Evolutionary conservation across 2,797 vertebrate genomes (phyloP).

Genomic region (Fistularia commersonii): DNA sequence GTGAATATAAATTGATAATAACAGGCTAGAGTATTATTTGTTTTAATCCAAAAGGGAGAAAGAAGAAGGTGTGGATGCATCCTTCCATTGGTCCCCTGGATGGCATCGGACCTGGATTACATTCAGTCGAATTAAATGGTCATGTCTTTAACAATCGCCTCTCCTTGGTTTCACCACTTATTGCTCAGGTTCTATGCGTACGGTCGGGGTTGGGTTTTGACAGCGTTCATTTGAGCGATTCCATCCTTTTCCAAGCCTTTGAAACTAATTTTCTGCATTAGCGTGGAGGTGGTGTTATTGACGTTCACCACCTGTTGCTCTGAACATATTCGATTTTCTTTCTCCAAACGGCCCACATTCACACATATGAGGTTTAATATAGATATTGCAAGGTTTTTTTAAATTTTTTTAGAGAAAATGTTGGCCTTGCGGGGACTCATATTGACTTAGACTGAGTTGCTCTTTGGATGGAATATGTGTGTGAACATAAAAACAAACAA

Average conservation of each 20-base stretch:
- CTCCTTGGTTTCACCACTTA: slow-evolving; percentile 8
- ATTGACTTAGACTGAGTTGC: neutral
- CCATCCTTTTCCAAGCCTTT: neutral
- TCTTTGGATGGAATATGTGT: no score
- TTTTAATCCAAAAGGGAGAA: slow-evolving; percentile 5
- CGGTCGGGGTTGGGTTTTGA: neutral
- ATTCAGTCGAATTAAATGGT: slow-evolving; percentile 32
- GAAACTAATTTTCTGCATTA: neutral
- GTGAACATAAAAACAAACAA: no score
- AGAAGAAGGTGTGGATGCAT: slow-evolving; percentile 7
- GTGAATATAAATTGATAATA: slow-evolving; percentile 11
- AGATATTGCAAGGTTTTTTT: neutral
- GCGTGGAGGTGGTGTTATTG: neutral
- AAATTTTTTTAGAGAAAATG: slow-evolving; percentile 4
- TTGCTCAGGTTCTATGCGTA: slow-evolving; percentile 20
- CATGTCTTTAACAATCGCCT: slow-evolving; percentile 21
- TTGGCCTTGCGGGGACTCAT: neutral
- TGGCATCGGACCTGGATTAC: slow-evolving; percentile 25
- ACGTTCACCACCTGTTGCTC: no score
- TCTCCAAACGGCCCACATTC: no score
- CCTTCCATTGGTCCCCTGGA: slow-evolving; percentile 7
- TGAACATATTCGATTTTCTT: no score
- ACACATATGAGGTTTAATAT: no score
- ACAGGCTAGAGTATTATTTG: slow-evolving; percentile 6
- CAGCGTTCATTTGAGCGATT: neutral